A percentile compares a stretch with the other conserved stretches of the same genome.
phyloP scores from a whole-genome alignment of 2,797 vertebrate species.

The Gallirallus australis region DNA sequence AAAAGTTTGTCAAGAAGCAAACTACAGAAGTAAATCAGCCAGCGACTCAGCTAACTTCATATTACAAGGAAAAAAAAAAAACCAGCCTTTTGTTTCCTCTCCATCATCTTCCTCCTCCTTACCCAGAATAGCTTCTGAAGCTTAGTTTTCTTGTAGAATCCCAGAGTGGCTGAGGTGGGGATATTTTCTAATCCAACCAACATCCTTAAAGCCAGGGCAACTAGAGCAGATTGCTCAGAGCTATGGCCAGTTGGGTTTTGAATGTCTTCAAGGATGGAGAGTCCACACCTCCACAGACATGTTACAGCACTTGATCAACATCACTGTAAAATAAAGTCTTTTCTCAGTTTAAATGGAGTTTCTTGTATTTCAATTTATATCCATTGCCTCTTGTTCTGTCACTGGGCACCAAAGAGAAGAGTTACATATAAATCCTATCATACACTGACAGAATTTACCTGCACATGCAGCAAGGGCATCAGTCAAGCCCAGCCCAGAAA shows the following conservation, averaged over 20 bases:
- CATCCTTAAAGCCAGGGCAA: background rate
- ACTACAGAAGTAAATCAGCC: background rate
- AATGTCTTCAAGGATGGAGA: background rate
- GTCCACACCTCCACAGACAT: background rate
- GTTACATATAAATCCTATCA: background rate
- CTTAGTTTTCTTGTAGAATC: background rate
- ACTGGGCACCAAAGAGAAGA: rapidly evolving
- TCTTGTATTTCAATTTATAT: background rate
- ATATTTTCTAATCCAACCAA: background rate
- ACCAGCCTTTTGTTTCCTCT: background rate
- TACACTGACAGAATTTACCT: background rate
- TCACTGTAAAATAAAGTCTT: background rate
- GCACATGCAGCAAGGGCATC: rapidly evolving
- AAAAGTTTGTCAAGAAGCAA: background rate
- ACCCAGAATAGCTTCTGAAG: background rate
- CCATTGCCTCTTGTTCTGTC: background rate
- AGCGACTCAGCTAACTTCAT: background rate
- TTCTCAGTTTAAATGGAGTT: background rate
- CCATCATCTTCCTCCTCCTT: background rate
- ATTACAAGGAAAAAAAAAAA: background rate
- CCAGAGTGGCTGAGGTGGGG: background rate
- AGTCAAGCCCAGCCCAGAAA: background rate
- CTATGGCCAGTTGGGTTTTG: background rate
- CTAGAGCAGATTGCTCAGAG: background rate
- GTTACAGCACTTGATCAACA: background rate